These are phyloP conservation scores for Hypomesus transpacificus DNA, from an alignment of 2,113 vertebrate genomes.

Conservation along the genomic window DNA sequence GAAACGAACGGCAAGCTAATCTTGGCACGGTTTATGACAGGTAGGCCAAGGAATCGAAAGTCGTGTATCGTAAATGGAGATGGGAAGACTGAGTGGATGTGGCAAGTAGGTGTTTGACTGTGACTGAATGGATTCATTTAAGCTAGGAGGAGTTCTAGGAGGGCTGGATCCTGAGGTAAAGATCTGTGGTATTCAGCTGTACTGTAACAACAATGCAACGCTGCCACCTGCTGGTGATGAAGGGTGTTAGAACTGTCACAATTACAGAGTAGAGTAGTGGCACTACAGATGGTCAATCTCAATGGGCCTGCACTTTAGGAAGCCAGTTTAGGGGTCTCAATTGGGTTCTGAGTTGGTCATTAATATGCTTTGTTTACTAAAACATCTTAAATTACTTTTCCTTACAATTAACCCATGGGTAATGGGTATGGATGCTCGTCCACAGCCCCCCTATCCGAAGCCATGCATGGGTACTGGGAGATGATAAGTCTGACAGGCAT, in stretches of 20 bases:
- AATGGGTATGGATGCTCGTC: not conserved
- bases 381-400: not conserved
- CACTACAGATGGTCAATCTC: no score
- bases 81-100: constrained; percentile 27
- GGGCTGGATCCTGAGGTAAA: constrained; percentile 1
- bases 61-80: constrained; percentile 36
- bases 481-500: constrained; percentile 48
- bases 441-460: not conserved
- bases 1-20: constrained; percentile 22
- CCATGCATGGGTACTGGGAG: constrained; percentile 42
- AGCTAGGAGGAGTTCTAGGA: constrained; percentile 26
- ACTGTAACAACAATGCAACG: constrained; percentile 24
- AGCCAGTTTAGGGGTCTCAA: no score
- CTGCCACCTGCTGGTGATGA: constrained; percentile 58
- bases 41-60: constrained; percentile 18
- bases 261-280: no score
- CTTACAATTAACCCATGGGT: constrained; percentile 44
- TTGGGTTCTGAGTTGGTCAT: no score
- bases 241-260: no score
- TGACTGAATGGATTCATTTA: constrained; percentile 58
- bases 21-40: constrained; percentile 17
- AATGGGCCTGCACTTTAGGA: no score
- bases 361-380: no score
- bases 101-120: constrained; percentile 31
- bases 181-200: constrained; percentile 34